phyloP scores from a whole-genome alignment of 2,888 invertebrate genomes.

The Hoplodrina ambigua region DNA sequence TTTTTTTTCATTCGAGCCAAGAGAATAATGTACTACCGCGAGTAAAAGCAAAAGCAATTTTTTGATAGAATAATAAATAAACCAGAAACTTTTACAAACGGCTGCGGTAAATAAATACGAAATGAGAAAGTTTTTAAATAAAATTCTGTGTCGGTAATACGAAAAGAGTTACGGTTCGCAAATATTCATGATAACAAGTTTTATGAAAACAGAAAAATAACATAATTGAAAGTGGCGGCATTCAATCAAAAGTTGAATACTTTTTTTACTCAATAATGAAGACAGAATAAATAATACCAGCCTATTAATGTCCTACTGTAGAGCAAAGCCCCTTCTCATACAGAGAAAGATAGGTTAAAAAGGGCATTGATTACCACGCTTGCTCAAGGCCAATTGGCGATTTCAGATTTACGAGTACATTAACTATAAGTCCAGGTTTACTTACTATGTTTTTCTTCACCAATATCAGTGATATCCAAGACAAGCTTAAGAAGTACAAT shows the following conservation, averaged over 20 bases:
- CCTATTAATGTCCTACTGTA: no score
- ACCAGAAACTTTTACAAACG: constrained; percentile 29
- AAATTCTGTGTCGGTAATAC: constrained; percentile 18
- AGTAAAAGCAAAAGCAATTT: constrained; percentile 32
- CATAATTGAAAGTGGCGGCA: constrained; percentile 7
- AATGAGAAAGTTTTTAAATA: constrained; percentile 34
- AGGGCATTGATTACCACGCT: no score
- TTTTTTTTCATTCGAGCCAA: constrained; percentile 25
- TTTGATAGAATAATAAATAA: constrained; percentile 47
- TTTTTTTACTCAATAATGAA: constrained; percentile 4
- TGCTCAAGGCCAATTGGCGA: no score
- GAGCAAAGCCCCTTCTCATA: no score
- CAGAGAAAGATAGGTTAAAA: no score
- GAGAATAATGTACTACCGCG: constrained; percentile 1
- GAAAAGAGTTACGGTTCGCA: constrained; percentile 18
- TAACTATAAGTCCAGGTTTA: no score
- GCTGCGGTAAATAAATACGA: constrained; percentile 31
- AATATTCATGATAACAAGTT: constrained; percentile 33
- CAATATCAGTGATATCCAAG: no score
- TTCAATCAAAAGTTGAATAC: constrained; percentile 30
- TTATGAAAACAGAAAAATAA: constrained; percentile 14
- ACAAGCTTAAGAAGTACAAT: no score
- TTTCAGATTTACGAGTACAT: no score
- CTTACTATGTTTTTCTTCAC: no score
- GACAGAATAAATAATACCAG: constrained; percentile 25